Conservation (phyloP, 2,113 vertebrate genomes). For the Chaenogobius annularis region DNA sequence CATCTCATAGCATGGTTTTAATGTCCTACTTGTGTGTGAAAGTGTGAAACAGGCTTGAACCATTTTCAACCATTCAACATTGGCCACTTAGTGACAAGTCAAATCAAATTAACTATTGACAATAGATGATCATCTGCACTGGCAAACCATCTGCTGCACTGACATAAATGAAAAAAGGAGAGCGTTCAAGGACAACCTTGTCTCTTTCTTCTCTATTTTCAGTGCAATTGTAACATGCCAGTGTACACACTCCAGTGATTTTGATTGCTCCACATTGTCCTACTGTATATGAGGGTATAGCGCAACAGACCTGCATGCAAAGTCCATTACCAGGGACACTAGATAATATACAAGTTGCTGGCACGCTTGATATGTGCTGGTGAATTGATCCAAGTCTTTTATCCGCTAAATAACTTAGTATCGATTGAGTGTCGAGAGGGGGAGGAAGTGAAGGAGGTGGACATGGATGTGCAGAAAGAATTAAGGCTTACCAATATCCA, state of each 20-base stretch:
- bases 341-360: constrained; percentile 67
- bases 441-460: constrained; percentile 35
- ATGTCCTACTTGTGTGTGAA: constrained; percentile 18
- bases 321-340: constrained; percentile 31
- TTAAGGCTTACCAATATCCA: constrained; percentile 67
- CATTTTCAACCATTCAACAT: constrained; percentile 38
- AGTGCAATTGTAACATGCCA: constrained; percentile 21
- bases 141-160: neutral
- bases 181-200: constrained; percentile 56
- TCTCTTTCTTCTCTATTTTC: constrained; percentile 34
- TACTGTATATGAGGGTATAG: constrained; percentile 22
- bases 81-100: constrained; percentile 28
- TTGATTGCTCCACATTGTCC: constrained; percentile 34
- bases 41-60: constrained; percentile 31
- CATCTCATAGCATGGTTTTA: constrained; percentile 29
- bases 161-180: constrained; percentile 52
- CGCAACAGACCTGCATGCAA: constrained; percentile 34
- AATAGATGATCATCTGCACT: constrained; percentile 45
- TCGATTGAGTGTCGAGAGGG: constrained; percentile 62
- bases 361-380: constrained; percentile 66
- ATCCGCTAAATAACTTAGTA: constrained; percentile 80
- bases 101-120: constrained; percentile 61
- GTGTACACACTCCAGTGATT: constrained; percentile 23
- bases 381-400: constrained; percentile 75
- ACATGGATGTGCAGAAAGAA: constrained; percentile 66